Percentiles rank a stretch among this genome's conserved stretches.
These are phyloP conservation scores for Platerodrilus igneus DNA, from an alignment of 2,888 invertebrate genomes.

Conservation along the genomic window DNA sequence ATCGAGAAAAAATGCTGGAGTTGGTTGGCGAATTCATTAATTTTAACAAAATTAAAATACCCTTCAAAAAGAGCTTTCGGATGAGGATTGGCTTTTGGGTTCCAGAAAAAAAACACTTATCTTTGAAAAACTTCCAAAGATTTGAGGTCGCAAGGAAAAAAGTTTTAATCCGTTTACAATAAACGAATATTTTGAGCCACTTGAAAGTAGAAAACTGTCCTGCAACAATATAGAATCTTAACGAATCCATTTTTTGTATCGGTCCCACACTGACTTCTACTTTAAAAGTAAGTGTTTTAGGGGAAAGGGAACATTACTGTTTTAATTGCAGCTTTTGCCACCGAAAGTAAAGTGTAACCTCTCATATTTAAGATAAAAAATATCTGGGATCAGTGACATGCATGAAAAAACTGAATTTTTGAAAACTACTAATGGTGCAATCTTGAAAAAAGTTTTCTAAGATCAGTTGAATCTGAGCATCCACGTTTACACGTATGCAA, in stretches of 20 bases:
- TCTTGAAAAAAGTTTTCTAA: conserved; percentile 4
- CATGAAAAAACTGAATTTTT: background rate
- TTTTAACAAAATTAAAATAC: conserved; percentile 28
- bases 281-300: conserved; percentile 12
- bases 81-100: conserved; percentile 31
- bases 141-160: conserved; percentile 36
- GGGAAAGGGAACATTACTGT: conserved; percentile 22
- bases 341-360: conserved; percentile 22
- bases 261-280: conserved; percentile 16
- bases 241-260: conserved; percentile 19
- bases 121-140: conserved; percentile 39
- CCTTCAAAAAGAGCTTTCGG: conserved; percentile 30
- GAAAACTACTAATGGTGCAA: conserved; percentile 1
- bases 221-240: conserved; percentile 30
- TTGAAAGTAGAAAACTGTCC: conserved; percentile 22
- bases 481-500: background rate
- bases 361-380: too few relatives aligned
- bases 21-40: conserved; percentile 25
- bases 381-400: conserved; percentile 7
- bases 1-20: conserved; percentile 26
- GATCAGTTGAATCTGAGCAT: too few relatives aligned
- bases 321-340: conserved; percentile 15
- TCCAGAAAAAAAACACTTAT: conserved; percentile 30
- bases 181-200: conserved; percentile 21
- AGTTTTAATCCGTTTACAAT: conserved; percentile 30